Percentiles rank a stretch among this genome's conserved stretches.
These are phyloP conservation scores for Parazoanthus atlanticus DNA, from an alignment of 92 coral and sea anemone genomes.

Conservation along the genomic window DNA sequence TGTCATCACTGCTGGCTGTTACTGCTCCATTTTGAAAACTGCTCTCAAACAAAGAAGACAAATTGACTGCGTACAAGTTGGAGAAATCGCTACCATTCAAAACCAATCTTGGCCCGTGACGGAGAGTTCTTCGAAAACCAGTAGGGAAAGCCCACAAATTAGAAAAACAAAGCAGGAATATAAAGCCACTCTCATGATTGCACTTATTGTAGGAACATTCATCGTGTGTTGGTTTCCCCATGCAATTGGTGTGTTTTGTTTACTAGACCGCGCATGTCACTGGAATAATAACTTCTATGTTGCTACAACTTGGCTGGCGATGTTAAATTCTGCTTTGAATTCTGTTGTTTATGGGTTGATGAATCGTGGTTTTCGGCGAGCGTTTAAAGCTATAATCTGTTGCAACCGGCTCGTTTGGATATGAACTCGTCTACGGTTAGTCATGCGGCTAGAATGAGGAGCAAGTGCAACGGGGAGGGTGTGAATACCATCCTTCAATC, in stretches of 20 bases:
- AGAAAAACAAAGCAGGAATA: conserved; percentile 59
- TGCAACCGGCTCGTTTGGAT: conserved; percentile 58
- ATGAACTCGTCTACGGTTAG: conserved; percentile 22
- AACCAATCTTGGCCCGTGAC: neutral
- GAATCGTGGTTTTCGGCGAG: conserved; percentile 77
- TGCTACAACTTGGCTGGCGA: conserved; percentile 82
- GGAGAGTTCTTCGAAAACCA: neutral
- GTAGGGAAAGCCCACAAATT: neutral
- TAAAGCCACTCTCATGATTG: conserved; percentile 77
- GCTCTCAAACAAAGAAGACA: conserved; percentile 69
- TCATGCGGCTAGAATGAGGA: neutral
- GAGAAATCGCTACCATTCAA: conserved; percentile 56
- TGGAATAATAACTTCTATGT: conserved; percentile 66
- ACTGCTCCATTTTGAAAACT: conserved; percentile 62
- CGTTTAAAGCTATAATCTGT: conserved; percentile 66
- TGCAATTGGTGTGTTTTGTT: conserved; percentile 74
- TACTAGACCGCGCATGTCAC: conserved; percentile 47
- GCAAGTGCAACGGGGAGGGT: no score
- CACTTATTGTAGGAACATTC: conserved; percentile 78
- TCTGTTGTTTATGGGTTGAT: conserved; percentile 74
- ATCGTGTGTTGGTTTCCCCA: conserved; percentile 87
- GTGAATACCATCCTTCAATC: neutral
- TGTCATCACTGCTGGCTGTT: conserved; percentile 53
- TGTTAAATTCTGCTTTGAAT: conserved; percentile 84
- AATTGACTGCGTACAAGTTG: conserved; percentile 65